A percentile compares a stretch with the other conserved stretches of the same genome.
Evolutionary conservation across 1,140 invertebrate species (phyloP).

Genomic region (Centruroides sculpturatus): DNA sequence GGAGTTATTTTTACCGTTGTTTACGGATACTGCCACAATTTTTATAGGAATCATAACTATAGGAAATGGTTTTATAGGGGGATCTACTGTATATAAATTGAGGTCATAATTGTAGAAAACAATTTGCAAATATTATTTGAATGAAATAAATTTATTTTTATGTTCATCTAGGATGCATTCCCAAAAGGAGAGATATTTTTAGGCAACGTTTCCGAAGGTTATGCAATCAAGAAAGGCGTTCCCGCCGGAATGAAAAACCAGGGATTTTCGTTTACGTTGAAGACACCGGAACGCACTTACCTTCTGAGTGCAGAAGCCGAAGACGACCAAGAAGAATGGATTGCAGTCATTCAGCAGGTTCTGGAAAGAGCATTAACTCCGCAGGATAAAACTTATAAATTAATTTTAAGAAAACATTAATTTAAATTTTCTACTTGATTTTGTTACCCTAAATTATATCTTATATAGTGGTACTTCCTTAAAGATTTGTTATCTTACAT

Average conservation of each 20-base stretch:
- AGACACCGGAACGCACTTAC: conserved; percentile 64
- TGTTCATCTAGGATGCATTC: conserved; percentile 48
- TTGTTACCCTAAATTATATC: too few relatives aligned
- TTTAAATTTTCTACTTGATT: neutral
- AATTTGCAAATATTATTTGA: neutral
- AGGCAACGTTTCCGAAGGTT: conserved; percentile 58
- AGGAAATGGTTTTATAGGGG: too few relatives aligned
- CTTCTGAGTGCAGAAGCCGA: conserved; percentile 64
- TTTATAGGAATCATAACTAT: too few relatives aligned
- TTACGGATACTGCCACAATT: too few relatives aligned
- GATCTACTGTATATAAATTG: too few relatives aligned
- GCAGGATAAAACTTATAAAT: conserved; percentile 62
- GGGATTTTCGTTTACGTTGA: conserved; percentile 63
- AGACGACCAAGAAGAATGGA: conserved; percentile 64
- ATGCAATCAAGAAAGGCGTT: conserved; percentile 42
- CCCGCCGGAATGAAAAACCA: conserved; percentile 48
- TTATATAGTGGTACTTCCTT: too few relatives aligned
- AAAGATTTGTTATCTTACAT: too few relatives aligned
- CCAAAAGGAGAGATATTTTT: conserved; percentile 84
- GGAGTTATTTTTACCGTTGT: too few relatives aligned
- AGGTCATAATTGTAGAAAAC: too few relatives aligned
- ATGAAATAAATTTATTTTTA: neutral
- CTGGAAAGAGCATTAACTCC: conserved; percentile 57
- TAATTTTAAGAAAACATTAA: conserved; percentile 3
- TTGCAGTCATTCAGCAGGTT: conserved; percentile 55